Evolutionary conservation across 2,888 invertebrate species (phyloP), one percentile per base, ranked within the genome.

Genomic region (Diarsia brunnea): DNA sequence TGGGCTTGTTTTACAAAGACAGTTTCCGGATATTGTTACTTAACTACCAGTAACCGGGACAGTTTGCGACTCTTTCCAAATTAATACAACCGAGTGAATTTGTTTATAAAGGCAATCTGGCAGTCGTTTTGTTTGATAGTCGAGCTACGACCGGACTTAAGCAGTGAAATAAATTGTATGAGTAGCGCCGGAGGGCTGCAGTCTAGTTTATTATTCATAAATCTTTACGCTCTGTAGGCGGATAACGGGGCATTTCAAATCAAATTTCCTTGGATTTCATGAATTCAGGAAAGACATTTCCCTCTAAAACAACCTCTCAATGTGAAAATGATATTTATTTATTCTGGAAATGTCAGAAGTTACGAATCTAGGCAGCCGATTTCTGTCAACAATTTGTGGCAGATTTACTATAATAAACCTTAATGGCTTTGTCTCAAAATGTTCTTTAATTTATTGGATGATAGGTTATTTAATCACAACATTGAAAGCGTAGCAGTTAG

Each of bases 1-100:
- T 88, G 86, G 85, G 89, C 83, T 89, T 88, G 90, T 89, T 92
- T 90, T 86, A 89, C 84, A 84, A 84, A 89, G 89, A 88, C 87
- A 78, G 79, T 86, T 83, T 82, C 72, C 84, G 81, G 73, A 81
- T 89, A 76, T 73, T 84, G 78, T 81, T 83, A 70, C 72, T 53
- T 78, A 79, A 81, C 76, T 84, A 73, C 58, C 4, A 43, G 63
- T 69, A 81, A 89, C 81, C 47, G 73, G 81, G 77, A 83, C 71
- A 78, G 76, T 82, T 82, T 68, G 73, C 19, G 79, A 84, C 82
- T 86, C 84, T 82, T 84, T 73, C 67, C 49, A 81, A 84, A 87
- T 86, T 75, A 84, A 82, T 80, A 76, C 74, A 79, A 72, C 53
- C 79, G 79, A 78, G 75, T 78, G 81, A 81, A 78, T 88, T 87